Evolutionary conservation across 2,797 vertebrate species (phyloP).

Genomic region (Halcyon badia): DNA sequence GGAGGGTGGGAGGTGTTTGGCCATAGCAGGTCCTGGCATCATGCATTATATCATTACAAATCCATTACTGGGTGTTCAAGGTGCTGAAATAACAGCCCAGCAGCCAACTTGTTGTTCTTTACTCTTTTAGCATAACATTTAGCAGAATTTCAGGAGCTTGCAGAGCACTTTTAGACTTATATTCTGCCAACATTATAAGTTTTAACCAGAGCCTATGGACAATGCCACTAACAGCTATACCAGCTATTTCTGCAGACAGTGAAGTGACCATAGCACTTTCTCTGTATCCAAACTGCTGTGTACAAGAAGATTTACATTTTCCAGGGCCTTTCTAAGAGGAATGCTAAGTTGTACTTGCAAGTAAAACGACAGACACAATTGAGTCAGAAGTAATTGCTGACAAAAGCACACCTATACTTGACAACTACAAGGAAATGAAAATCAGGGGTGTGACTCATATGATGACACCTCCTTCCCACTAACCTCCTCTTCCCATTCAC

Average conservation of each 20-base stretch:
- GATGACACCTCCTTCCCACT: background rate
- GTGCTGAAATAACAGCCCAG: constrained; percentile 66
- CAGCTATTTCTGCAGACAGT: background rate
- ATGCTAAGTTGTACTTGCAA: background rate
- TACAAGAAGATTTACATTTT: background rate
- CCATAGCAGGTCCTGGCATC: constrained; percentile 45
- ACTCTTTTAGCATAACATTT: constrained; percentile 64
- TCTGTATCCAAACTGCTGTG: background rate
- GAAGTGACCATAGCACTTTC: background rate
- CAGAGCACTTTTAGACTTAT: constrained; percentile 10
- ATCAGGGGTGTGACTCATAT: background rate
- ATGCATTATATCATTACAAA: constrained; percentile 67
- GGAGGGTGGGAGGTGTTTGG: constrained; percentile 49
- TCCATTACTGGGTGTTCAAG: constrained; percentile 73
- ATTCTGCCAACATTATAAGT: background rate
- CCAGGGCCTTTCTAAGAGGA: background rate
- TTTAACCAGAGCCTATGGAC: background rate
- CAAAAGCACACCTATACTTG: background rate
- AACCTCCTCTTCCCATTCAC: background rate
- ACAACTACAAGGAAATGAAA: background rate
- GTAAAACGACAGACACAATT: background rate
- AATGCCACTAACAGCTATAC: background rate
- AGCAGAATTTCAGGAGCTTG: constrained; percentile 4
- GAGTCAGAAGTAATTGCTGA: background rate
- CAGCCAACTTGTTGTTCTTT: constrained; percentile 59